phyloP scores from a whole-genome alignment of 2,888 invertebrate genomes.

The Pardosa pseudoannulata region DNA sequence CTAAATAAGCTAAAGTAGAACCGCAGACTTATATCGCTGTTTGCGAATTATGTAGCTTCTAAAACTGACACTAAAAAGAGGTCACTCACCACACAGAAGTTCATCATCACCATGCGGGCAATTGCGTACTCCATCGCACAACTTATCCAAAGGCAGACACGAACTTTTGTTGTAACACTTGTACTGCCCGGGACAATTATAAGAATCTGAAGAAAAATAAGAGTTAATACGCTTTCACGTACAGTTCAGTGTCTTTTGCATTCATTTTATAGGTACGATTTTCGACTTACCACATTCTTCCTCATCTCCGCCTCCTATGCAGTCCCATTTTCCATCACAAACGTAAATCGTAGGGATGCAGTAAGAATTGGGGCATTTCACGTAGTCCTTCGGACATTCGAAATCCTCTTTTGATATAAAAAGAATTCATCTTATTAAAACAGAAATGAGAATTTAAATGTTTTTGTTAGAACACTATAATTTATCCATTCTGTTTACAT shows the following conservation, averaged over 20 bases:
- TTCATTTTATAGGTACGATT: too few relatives aligned
- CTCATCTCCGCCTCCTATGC: slow-evolving; percentile 75
- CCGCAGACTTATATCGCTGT: too few relatives aligned
- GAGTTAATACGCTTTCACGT: too few relatives aligned
- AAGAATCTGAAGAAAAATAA: slow-evolving; percentile 58
- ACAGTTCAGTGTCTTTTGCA: too few relatives aligned
- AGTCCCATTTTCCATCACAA: slow-evolving; percentile 75
- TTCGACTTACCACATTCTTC: slow-evolving; percentile 74
- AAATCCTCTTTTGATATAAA: too few relatives aligned
- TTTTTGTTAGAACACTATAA: too few relatives aligned
- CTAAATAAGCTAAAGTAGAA: too few relatives aligned
- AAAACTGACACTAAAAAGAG: too few relatives aligned
- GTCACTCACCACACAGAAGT: slow-evolving; percentile 74
- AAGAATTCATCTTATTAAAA: too few relatives aligned
- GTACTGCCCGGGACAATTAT: slow-evolving; percentile 75
- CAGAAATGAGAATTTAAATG: too few relatives aligned
- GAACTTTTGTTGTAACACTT: slow-evolving; percentile 75
- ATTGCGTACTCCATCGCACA: slow-evolving; percentile 75
- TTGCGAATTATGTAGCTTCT: too few relatives aligned
- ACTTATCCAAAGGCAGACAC: slow-evolving; percentile 75
- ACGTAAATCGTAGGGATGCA: slow-evolving; percentile 75
- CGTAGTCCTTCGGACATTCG: slow-evolving; percentile 75
- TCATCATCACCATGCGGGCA: slow-evolving; percentile 76
- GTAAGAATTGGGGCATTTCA: slow-evolving; percentile 75
- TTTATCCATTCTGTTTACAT: too few relatives aligned